Base-by-base conservation (phyloP, 1,140 invertebrate genomes). In the Sinonovacula constricta region DNA sequence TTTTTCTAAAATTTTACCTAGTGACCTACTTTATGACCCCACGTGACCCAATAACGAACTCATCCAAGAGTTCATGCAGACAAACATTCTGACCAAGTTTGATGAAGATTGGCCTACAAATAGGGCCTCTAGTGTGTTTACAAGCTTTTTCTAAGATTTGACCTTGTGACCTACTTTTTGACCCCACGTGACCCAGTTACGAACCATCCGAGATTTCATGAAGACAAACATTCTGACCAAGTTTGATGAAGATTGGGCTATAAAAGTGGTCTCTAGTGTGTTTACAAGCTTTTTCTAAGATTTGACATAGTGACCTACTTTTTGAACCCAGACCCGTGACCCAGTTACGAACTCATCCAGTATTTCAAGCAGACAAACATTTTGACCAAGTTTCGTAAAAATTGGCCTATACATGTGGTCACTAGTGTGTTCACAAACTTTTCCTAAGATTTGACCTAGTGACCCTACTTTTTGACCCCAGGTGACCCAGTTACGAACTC, bases 1-100 rank as follows among this genome's bases (percentile, higher is more conserved):
- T 45, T 45, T 45, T 45, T 45, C 7, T 45, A 45, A 7, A 18
- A 45, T 45, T 45, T 45, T 7, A 45, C 39, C 39, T 45, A n/a
- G 39, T 45, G 39, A 45, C 39, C 39, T 45, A 45, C 39, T 45
- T 45, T 45, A 10, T 45, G 39, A 45, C 39, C 39, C 39, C 18
- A 45, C 7, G 18, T 45, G n/a, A 45, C 39, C 39, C 39, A 45
- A 45, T 45, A 10, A n/a, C 18, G 39, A 45, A 7, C 18, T 45
- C 18, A 18, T 18, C 39, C 39, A 45, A 45, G 39, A 45, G 7
- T 45, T 45, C 18, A 45, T 45, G 39, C 7, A 45, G 39, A 45
- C 39, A 45, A 45, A 45, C 39, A 45, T 45, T 45, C 39, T 45
- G 39, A 45, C 39, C 39, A 45, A 45, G 39, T 45, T 45, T 45